Evolutionary conservation across 1,140 invertebrate genomes (phyloP), one percentile per base, ranked within the genome.

Genomic region (Drosophila sechellia): DNA sequence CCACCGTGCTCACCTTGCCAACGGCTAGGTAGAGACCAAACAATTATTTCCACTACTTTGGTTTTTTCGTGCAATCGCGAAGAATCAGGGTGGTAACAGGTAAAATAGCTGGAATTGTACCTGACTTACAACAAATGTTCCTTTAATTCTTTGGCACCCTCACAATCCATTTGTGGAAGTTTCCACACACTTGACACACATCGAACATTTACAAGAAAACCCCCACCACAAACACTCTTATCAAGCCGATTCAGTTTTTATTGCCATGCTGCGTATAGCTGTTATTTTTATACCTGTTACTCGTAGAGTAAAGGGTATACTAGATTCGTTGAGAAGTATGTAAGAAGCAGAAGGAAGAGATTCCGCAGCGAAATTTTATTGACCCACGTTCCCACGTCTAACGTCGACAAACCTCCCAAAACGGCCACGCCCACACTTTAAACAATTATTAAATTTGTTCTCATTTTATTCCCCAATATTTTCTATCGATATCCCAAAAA

Each of bases 151-250:
- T 31, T 31, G 25, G 15, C 17, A 37, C 20, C 27, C 13, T 43
- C 15, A 22, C 15, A 31, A n/a, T 25, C 46, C 25, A 27, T 39
- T 31, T 37, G 45, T 85, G 81, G 81, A 85, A 85, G 66, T 85
- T 85, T 85, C 81, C 81, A 84, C 63, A 43, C 65, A 81, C 13
- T 35, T 46, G 10, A 54, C 10, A 59, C 40, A 43, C 61, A 60
- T 43, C 64, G 31, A 12, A 39, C 25, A 42, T 11, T 53, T 61
- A 54, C 40, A 45, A 20, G 22, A 52, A 22, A 22, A 68, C 59
- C 20, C 37, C 52, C 63, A 53, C 37, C 22, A 20, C 61, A 43
- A 20, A 49, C 48, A 63, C 65, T 76, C 81, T 75, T 75, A 73
- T 75, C 57, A 57, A 13, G 15, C 50, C 37, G 20, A 35, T 37